Evolutionary conservation across 2,113 vertebrate species (phyloP), one percentile per base, ranked within the genome.

Genomic region (Apus apus): DNA sequence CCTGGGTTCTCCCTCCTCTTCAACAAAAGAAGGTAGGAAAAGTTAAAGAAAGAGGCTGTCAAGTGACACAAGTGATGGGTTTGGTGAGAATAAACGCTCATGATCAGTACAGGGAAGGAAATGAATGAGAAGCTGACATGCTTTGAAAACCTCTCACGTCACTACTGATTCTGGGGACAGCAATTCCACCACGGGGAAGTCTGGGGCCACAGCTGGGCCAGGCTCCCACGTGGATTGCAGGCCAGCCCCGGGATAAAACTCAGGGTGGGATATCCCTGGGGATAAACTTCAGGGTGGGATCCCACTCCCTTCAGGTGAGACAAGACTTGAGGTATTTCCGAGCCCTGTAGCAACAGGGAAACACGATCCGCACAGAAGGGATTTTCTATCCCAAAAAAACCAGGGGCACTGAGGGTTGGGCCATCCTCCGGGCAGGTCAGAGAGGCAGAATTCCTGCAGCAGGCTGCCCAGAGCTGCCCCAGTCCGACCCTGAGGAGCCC

Each of bases 301-400:
- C 34, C 11, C 25, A 6, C 38, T 2, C 30, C 21, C 10, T 51
- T 13, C 32, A 71, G 75, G 21, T 4, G 58, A 64, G 8, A 29
- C 1, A 2, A 29, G 50, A 38, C 15, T 17, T 45, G 0, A 58
- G 93, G 54, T 54, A 61, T 65, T 79, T 61, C 66, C 3, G 3
- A 70, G 4, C 32, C 34, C 15, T 3, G 4, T 1, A 6, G 13
- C 67, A 79, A 1, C 0, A 1, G 7, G 22, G 50, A 73, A 77
- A 80, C 1, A 1, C 0, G 26, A 61, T 2, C 13, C 0, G 2
- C 6, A 0, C 62, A 5, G 18, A 4, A 1, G n/a, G 67, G 26
- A 32, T 36, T 51, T 36, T 51, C 6, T 57, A 1, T 7, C 30
- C 23, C 5, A 8, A 15, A 8, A 15, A 64, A 74, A 15, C 2